Percentiles rank a stretch among this genome's conserved stretches.
Evolutionary conservation across 2,113 vertebrate species (phyloP).

Genomic region (Blennius ocellaris): DNA sequence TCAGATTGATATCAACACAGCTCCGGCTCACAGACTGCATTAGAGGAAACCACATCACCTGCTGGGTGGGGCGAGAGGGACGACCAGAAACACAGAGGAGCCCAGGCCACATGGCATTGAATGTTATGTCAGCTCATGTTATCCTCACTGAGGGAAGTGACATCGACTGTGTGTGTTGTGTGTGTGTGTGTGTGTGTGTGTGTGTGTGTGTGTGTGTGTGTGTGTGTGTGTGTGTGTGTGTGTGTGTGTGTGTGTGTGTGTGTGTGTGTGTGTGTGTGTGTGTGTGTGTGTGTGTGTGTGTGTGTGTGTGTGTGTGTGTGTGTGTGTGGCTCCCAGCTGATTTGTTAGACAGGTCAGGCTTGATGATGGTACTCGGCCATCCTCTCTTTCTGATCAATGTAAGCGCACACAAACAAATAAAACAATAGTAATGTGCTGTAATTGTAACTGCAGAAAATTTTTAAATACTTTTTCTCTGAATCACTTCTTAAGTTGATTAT

Average conservation of each 20-base stretch:
- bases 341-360: conserved; percentile 55
- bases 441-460: too few relatives aligned
- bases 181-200: conserved; percentile 29
- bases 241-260: conserved; percentile 33
- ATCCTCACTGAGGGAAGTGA: conserved; percentile 45
- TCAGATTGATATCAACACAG: conserved; percentile 23
- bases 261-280: conserved; percentile 26
- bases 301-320: conserved; percentile 28
- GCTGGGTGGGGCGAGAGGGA: conserved; percentile 8
- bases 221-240: conserved; percentile 29
- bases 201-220: conserved; percentile 30
- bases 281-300: conserved; percentile 28
- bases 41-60: conserved; percentile 19
- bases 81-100: conserved; percentile 29
- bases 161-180: conserved; percentile 45
- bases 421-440: too few relatives aligned
- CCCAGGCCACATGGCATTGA: conserved; percentile 50
- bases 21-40: conserved; percentile 15
- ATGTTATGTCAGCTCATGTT: conserved; percentile 61
- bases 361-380: conserved; percentile 37
- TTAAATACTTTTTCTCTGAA: too few relatives aligned
- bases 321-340: conserved; percentile 42
- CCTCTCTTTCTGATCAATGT: conserved; percentile 7
- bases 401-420: neutral
- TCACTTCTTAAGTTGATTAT: too few relatives aligned